Conservation (phyloP, 2,888 invertebrate species). For the Apodemia hepburni region DNA sequence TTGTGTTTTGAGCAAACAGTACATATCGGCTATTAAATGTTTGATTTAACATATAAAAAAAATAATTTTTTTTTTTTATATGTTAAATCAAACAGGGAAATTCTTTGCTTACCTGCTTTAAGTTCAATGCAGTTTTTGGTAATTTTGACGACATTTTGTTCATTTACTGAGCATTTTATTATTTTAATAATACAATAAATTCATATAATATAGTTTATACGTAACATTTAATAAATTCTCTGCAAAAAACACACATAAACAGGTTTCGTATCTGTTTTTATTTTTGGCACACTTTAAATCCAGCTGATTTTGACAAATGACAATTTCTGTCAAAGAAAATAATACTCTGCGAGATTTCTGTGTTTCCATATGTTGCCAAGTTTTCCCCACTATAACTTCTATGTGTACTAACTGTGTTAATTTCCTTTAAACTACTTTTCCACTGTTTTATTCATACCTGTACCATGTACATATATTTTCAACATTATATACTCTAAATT, state of each 20-base stretch:
- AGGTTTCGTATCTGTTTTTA: background rate
- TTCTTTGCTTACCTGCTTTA: background rate
- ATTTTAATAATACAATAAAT: background rate
- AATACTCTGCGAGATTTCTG: no score
- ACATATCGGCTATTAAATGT: no score
- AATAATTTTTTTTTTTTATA: no score
- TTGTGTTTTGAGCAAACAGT: no score
- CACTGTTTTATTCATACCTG: no score
- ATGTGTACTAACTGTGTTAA: no score
- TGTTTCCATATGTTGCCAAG: background rate
- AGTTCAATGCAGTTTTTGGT: background rate
- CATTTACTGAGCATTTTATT: background rate
- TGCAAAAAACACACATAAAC: background rate
- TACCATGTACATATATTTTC: no score
- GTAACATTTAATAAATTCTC: background rate
- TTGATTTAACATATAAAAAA: no score
- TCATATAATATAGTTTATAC: background rate
- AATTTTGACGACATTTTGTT: background rate
- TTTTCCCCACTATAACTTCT: background rate
- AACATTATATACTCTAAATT: no score
- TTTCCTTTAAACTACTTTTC: no score
- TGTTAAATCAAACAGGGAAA: background rate
- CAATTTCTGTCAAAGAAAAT: no score
- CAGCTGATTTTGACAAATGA: conserved; percentile 4
- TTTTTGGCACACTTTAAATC: no score